Evolutionary conservation across 1,140 invertebrate genomes (phyloP).

Genomic region (Papilio aristodemus): DNA sequence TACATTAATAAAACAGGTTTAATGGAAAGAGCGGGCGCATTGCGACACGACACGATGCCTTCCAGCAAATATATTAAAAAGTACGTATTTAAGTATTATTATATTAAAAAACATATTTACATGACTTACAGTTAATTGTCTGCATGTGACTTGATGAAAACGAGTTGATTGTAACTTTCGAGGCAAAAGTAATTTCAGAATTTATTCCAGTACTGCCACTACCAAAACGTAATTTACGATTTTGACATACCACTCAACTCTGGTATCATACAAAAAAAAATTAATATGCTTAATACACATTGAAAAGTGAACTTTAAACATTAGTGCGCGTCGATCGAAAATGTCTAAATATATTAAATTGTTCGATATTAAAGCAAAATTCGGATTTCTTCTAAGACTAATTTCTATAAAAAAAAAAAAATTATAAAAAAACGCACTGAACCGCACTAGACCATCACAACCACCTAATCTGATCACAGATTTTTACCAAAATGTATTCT

Average conservation of each 20-base stretch:
- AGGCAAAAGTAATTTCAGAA: no score
- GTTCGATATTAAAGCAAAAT: slow-evolving; percentile 68
- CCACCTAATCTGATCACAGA: slow-evolving; percentile 74
- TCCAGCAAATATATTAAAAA: neutral
- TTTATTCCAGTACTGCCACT: no score
- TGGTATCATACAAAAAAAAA: no score
- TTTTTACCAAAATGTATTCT: slow-evolving; percentile 59
- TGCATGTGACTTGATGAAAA: neutral
- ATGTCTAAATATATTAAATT: slow-evolving; percentile 42
- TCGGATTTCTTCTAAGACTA: slow-evolving; percentile 53
- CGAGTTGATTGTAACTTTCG: no score
- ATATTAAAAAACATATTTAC: slow-evolving; percentile 2
- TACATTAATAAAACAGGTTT: slow-evolving; percentile 56
- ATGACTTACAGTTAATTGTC: slow-evolving; percentile 1
- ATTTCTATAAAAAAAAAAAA: slow-evolving; percentile 51
- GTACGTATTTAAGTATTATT: neutral
- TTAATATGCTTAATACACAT: slow-evolving; percentile 9
- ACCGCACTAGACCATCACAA: slow-evolving; percentile 69
- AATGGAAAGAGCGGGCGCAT: slow-evolving; percentile 51
- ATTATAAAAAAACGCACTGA: slow-evolving; percentile 58
- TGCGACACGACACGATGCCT: slow-evolving; percentile 32
- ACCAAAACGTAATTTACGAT: no score
- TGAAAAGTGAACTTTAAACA: slow-evolving; percentile 27
- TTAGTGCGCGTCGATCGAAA: slow-evolving; percentile 31
- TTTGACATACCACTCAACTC: no score